Base-by-base conservation (phyloP, 2,113 vertebrate species). In the Paradoxurus hermaphroditus region DNA sequence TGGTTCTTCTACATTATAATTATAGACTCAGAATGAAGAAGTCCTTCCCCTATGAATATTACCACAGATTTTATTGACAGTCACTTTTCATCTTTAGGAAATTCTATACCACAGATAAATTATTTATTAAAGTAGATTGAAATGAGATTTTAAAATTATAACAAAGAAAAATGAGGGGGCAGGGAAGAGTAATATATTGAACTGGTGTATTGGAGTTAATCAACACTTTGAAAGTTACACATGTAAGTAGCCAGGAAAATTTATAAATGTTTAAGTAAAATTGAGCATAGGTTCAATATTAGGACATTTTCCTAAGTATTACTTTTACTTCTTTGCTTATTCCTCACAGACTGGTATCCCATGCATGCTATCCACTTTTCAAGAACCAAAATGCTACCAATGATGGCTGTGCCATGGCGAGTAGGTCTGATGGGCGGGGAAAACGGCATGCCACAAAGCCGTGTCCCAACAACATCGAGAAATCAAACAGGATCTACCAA, bases 361-460 rank as follows among this genome's bases (percentile, higher is more conserved):
- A 99, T 89, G 96, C 98, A 41, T 99, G 99, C 91, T 99, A 99
- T 46, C 99, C 99, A 75, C 98, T 98, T 70, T 98, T 98, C 97
- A 99, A 98, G 97, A 98, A 98, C 4, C 84, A 98, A 75, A 96
- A 95, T 63, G 73, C 93, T 16, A 89, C 95, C 75, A 72, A 96
- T 78, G 96, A 90, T 56, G 88, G 9, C 2, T 99, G 99, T 39
- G 98, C 98, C 14, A 98, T 99, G 89, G 98, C 98, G 86, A 99
- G 98, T 44, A 96, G 98, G 53, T 87, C 97, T 70, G 98, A 98
- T 70, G 94, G 95, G 25, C 44, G 94, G 62, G 99, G 98, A 29
- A 98, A 98, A 94, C 98, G 98, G 21, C 84, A 98, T 49, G 98
- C 99, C 88, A 99, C 97, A 0, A 98, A 95, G 0, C 98, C 98